Evolutionary conservation across 2,113 vertebrate genomes (phyloP).

Genomic region (Rallus limicola): DNA sequence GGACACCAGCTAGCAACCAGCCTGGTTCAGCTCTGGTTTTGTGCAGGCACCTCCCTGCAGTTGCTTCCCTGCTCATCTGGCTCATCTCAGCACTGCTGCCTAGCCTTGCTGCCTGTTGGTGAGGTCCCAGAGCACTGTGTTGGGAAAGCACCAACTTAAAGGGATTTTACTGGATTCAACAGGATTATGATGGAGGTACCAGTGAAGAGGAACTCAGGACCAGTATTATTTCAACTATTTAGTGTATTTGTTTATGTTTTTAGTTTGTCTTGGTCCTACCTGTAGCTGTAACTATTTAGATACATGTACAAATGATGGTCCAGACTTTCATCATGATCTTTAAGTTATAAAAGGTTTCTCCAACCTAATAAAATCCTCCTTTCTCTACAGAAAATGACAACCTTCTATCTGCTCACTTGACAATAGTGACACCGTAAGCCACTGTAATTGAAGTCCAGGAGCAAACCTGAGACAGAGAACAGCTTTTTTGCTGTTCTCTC

Average conservation of each 20-base stretch:
- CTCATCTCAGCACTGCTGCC: not conserved
- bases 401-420: not conserved
- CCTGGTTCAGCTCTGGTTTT: not conserved
- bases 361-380: not conserved
- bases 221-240: not conserved
- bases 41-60: not conserved
- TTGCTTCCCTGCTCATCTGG: not conserved
- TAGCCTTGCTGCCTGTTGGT: fast-evolving
- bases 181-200: not conserved
- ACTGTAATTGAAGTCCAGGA: not conserved
- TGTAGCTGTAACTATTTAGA: not conserved
- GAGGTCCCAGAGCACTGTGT: not conserved
- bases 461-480: not conserved
- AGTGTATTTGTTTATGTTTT: not conserved
- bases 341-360: not conserved
- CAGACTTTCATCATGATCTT: not conserved
- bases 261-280: not conserved
- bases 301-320: not conserved
- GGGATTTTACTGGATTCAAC: not conserved
- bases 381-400: not conserved
- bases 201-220: not conserved
- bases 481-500: not conserved
- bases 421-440: not conserved
- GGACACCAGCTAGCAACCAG: not conserved
- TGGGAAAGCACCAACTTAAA: not conserved